A percentile compares a stretch with the other conserved stretches of the same genome.
Evolutionary conservation across 2,797 vertebrate species (phyloP).

Genomic region (Hemibagrus guttatus): DNA sequence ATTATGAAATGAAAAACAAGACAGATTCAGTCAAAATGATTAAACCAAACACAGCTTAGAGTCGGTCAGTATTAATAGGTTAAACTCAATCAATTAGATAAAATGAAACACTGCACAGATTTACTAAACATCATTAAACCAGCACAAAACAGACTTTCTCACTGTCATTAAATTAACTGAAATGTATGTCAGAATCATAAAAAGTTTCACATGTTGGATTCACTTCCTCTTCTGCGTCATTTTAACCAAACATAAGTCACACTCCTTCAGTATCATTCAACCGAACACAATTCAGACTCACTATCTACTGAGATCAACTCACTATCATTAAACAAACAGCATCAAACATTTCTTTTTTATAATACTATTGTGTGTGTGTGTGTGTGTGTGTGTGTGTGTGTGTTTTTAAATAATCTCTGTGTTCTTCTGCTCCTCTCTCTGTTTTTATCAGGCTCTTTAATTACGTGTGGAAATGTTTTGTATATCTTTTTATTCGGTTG

Average conservation of each 20-base stretch:
- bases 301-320: too few species aligned
- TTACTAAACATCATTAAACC: neutral
- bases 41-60: neutral
- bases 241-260: neutral
- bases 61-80: too few species aligned
- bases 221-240: neutral
- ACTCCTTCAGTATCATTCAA: neutral
- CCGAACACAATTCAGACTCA: too few species aligned
- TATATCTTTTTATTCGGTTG: slow-evolving; percentile 86
- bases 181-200: neutral
- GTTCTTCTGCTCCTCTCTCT: slow-evolving; percentile 9
- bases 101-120: too few species aligned
- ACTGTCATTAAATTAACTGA: neutral
- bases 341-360: neutral
- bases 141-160: neutral
- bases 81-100: too few species aligned
- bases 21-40: neutral
- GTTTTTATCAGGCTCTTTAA: slow-evolving; percentile 70
- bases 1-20: neutral
- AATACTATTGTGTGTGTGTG: neutral
- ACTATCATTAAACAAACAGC: neutral
- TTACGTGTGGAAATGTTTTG: slow-evolving; percentile 81
- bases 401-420: neutral
- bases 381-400: neutral
- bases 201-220: neutral